Conservation (phyloP, 2,113 vertebrate species). For the Bubo scandiacus region DNA sequence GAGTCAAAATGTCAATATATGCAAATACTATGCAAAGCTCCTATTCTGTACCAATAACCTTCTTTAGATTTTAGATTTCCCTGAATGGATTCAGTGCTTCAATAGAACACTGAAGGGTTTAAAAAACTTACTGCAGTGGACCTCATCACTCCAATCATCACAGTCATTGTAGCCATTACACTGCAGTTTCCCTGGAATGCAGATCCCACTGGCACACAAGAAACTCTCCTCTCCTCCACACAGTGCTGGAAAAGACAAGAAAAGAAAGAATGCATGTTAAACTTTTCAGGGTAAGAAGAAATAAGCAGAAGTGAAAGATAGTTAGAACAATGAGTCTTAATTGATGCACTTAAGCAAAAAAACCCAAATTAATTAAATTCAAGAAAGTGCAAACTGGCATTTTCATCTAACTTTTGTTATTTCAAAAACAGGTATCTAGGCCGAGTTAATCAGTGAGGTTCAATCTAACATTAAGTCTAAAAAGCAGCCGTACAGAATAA, state of each 20-base stretch:
- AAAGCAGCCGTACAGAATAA: not conserved
- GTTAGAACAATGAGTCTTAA: not conserved
- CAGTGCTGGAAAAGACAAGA: constrained; percentile 60
- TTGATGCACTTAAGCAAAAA: not conserved
- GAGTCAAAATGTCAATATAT: not conserved
- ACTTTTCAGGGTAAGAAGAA: not conserved
- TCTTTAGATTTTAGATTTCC: not conserved
- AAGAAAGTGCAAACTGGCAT: not conserved
- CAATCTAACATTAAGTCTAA: not conserved
- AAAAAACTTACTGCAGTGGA: constrained; percentile 83
- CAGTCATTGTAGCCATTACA: constrained; percentile 97
- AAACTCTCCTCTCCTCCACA: constrained; percentile 84
- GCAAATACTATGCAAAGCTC: not conserved
- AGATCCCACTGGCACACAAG: constrained; percentile 86
- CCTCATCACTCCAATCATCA: constrained; percentile 94
- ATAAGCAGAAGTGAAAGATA: not conserved
- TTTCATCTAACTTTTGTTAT: not conserved
- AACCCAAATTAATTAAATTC: not conserved
- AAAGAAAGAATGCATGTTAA: not conserved
- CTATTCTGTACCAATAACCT: not conserved
- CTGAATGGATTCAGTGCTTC: not conserved
- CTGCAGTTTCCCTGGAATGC: constrained; percentile 85
- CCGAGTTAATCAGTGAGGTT: not conserved
- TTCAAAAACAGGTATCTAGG: not conserved
- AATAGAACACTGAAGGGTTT: not conserved